phyloP scores from a whole-genome alignment of 1,140 invertebrate genomes.

The Drosophila varians region DNA sequence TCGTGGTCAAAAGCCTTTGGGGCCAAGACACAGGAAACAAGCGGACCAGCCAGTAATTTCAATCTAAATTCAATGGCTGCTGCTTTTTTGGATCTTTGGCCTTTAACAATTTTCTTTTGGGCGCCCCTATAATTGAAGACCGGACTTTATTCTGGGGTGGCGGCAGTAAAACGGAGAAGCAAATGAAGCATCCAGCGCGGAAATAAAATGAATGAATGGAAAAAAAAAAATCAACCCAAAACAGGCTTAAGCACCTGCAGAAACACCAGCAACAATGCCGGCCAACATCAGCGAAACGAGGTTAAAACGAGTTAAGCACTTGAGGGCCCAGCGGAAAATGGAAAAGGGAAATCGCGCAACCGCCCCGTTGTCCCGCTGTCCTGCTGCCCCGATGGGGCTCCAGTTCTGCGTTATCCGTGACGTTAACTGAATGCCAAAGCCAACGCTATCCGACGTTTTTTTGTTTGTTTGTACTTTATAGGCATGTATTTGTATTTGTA shows the following conservation, averaged over 20 bases:
- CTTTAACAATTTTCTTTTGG: slow-evolving; percentile 7
- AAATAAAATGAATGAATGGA: neutral
- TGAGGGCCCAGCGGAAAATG: slow-evolving; percentile 27
- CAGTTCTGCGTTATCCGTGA: slow-evolving; percentile 8
- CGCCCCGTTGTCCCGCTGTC: slow-evolving; percentile 10
- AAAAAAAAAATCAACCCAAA: slow-evolving; percentile 33
- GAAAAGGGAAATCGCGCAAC: slow-evolving; percentile 25
- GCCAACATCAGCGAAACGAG: slow-evolving; percentile 46
- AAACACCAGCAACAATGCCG: slow-evolving; percentile 29
- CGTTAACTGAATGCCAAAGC: slow-evolving; percentile 46
- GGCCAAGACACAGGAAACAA: slow-evolving; percentile 13
- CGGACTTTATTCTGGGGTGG: slow-evolving; percentile 12
- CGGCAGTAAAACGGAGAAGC: slow-evolving; percentile 21
- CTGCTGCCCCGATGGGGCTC: slow-evolving; percentile 7
- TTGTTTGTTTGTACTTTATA: slow-evolving; percentile 1
- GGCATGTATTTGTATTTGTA: neutral
- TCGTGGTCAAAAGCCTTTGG: slow-evolving; percentile 7
- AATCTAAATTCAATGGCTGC: slow-evolving; percentile 36
- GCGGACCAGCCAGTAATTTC: slow-evolving; percentile 23
- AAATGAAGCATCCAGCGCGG: slow-evolving; percentile 48
- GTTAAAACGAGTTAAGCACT: slow-evolving; percentile 64
- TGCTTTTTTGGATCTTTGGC: neutral
- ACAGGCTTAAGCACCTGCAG: slow-evolving; percentile 50
- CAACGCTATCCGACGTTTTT: slow-evolving; percentile 16
- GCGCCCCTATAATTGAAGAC: slow-evolving; percentile 36